A percentile compares a stretch with the other conserved stretches of the same genome.
Conservation (phyloP, 2,888 invertebrate genomes). For the Halocaridina rubra region DNA sequence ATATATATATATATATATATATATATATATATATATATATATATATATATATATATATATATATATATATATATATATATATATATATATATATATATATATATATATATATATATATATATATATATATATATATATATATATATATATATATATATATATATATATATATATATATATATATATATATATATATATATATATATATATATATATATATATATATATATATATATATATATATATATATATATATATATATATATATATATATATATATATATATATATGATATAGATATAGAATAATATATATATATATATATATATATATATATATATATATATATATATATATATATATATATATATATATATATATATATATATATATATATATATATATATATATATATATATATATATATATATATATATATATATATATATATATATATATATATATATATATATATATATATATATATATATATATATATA, state of each 20-base stretch:
- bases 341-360: not conserved
- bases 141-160: not conserved
- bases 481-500: not conserved
- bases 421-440: not conserved
- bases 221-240: not conserved
- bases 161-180: not conserved
- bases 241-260: not conserved
- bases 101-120: not conserved
- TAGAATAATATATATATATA: not conserved
- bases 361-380: not conserved
- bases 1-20: not conserved
- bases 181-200: not conserved
- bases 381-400: not conserved
- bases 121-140: not conserved
- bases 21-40: not conserved
- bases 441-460: slow-evolving; percentile 5
- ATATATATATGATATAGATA: not conserved
- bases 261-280: not conserved
- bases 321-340: not conserved
- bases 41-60: not conserved
- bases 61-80: not conserved
- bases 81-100: not conserved
- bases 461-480: slow-evolving; percentile 4
- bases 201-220: not conserved
- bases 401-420: not conserved